phyloP scores from a whole-genome alignment of 2,888 invertebrate species.

The Diarsia brunnea region DNA sequence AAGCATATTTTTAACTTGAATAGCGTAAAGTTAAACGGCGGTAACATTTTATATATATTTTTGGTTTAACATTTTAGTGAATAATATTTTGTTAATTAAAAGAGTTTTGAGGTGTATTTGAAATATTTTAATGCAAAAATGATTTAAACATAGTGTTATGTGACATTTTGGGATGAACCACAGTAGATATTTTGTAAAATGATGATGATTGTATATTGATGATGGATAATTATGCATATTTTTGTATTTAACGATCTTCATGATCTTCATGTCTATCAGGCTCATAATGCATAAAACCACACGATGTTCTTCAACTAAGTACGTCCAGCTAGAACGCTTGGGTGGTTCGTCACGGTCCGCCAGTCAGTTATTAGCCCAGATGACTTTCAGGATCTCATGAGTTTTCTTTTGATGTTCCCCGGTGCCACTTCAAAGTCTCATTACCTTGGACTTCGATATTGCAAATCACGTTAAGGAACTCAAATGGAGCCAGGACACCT shows the following conservation, averaged over 20 bases:
- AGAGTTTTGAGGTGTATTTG: neutral
- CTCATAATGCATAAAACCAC: neutral
- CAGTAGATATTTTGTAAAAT: neutral
- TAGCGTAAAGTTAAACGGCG: constrained; percentile 11
- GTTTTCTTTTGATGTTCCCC: neutral
- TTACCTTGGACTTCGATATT: too few species aligned
- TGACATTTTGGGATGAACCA: neutral
- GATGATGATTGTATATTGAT: neutral
- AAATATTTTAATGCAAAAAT: constrained; percentile 1
- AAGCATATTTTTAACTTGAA: constrained; percentile 38
- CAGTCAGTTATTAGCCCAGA: neutral
- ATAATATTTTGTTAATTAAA: constrained; percentile 5
- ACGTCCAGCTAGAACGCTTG: neutral
- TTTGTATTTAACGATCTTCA: too few species aligned
- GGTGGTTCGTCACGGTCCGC: neutral
- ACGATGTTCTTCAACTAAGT: neutral
- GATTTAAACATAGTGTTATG: neutral
- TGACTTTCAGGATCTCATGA: neutral
- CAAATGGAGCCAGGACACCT: too few species aligned
- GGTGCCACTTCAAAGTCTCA: neutral
- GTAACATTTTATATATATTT: constrained; percentile 4
- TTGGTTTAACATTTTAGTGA: neutral
- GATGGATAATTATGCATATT: neutral
- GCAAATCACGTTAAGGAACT: too few species aligned
- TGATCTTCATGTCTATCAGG: too few species aligned